These are phyloP conservation scores for Colistium nudipinnis DNA, from an alignment of 2,113 vertebrate species.

Conservation along the genomic window DNA sequence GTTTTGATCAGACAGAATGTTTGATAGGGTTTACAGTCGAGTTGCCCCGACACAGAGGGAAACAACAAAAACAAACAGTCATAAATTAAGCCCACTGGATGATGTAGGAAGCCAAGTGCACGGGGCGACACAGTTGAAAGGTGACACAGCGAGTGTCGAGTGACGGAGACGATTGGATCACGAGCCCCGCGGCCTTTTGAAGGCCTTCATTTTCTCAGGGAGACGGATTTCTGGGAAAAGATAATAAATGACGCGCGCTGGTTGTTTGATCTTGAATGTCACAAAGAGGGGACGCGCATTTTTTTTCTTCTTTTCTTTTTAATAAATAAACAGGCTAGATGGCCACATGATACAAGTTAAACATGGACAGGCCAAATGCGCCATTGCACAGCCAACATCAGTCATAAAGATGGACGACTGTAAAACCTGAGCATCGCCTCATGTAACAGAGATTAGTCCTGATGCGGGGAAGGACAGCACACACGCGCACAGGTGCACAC, in stretches of 20 bases:
- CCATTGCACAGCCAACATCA: neutral
- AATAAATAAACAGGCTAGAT: neutral
- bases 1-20: slow-evolving; percentile 79
- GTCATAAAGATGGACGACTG: neutral
- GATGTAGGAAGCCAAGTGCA: slow-evolving; percentile 40
- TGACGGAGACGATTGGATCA: neutral
- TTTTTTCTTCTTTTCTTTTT: no score
- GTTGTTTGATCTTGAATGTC: neutral
- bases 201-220: slow-evolving; percentile 1
- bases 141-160: slow-evolving; percentile 1
- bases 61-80: slow-evolving; percentile 66
- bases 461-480: neutral
- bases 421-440: neutral
- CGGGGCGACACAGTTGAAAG: slow-evolving; percentile 33
- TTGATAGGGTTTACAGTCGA: slow-evolving; percentile 68
- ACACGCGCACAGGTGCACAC: neutral
- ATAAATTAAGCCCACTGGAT: slow-evolving; percentile 60
- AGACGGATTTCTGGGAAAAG: neutral
- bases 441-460: neutral
- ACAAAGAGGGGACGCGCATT: no score
- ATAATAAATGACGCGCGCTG: no score
- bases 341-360: neutral
- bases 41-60: slow-evolving; percentile 52
- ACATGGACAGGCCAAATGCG: neutral
- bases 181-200: neutral